Percentiles rank a stretch among this genome's conserved stretches.
phyloP scores from a whole-genome alignment of 2,113 vertebrate genomes.

The Corythornis cristatus region DNA sequence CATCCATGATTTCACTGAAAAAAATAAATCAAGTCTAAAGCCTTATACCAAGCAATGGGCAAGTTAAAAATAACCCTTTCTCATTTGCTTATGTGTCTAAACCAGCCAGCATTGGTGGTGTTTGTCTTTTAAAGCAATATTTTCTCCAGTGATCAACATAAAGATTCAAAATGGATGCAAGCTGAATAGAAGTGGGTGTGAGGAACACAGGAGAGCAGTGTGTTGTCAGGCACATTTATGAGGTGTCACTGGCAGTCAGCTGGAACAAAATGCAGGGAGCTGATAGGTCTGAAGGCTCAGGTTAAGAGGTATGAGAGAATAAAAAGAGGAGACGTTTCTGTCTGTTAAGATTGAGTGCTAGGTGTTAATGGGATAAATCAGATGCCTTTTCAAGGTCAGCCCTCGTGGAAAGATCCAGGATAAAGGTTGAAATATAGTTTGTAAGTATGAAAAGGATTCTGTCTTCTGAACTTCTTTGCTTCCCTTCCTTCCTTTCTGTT shows the following conservation, averaged over 20 bases:
- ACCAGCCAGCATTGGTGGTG: background rate
- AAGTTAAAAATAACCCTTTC: background rate
- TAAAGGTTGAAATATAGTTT: background rate
- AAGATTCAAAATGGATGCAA: background rate
- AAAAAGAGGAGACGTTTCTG: background rate
- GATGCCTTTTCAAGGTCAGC: background rate
- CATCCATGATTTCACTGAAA: background rate
- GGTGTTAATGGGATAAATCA: background rate
- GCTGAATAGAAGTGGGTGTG: background rate
- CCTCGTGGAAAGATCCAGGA: background rate
- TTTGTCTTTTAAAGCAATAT: background rate
- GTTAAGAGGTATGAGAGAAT: background rate
- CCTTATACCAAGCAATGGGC: background rate
- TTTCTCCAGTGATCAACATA: background rate
- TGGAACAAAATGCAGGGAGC: background rate
- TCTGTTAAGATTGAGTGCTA: background rate
- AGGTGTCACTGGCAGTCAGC: background rate
- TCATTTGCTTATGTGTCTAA: background rate
- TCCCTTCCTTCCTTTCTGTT: background rate
- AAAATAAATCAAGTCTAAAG: background rate
- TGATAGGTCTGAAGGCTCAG: background rate
- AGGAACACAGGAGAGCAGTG: background rate
- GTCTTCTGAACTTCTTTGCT: conserved; percentile 6
- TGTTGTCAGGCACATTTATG: background rate
- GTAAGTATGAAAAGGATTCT: background rate